Percentiles rank a stretch among this genome's conserved stretches.
Conservation (phyloP, 2,888 invertebrate species). For the Cheilosia variabilis region DNA sequence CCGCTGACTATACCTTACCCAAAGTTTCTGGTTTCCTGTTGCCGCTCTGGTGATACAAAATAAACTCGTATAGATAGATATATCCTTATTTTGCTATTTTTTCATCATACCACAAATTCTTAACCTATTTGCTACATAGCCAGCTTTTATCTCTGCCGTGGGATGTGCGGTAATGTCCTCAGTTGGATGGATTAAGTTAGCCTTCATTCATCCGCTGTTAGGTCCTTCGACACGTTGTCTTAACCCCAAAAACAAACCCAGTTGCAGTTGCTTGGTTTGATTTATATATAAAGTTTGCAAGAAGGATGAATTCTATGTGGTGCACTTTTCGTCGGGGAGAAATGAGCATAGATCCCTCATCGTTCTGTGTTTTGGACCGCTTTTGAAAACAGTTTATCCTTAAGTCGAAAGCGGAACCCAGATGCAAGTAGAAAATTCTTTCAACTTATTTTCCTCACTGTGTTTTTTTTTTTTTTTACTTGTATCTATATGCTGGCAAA, state of each 20-base stretch:
- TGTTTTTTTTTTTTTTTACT: slow-evolving; percentile 37
- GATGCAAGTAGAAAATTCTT: slow-evolving; percentile 45
- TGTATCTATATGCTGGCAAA: slow-evolving; percentile 34
- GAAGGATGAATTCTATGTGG: slow-evolving; percentile 23
- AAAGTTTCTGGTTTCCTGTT: slow-evolving; percentile 31
- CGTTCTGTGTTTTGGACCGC: slow-evolving; percentile 9
- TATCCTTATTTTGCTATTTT: slow-evolving; percentile 53
- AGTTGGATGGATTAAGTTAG: slow-evolving; percentile 55
- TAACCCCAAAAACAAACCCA: slow-evolving; percentile 52
- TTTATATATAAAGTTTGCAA: slow-evolving; percentile 54
- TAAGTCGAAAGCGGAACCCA: slow-evolving; percentile 48
- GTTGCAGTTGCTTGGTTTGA: slow-evolving; percentile 39
- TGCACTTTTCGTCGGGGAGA: slow-evolving; percentile 44
- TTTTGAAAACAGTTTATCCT: slow-evolving; percentile 47
- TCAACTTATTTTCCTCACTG: slow-evolving; percentile 18
- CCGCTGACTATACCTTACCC: slow-evolving; percentile 10
- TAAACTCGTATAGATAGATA: slow-evolving; percentile 26
- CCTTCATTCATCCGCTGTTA: slow-evolving; percentile 43
- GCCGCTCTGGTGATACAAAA: slow-evolving; percentile 39
- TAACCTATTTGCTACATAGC: slow-evolving; percentile 33
- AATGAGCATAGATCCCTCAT: slow-evolving; percentile 50
- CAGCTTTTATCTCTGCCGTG: slow-evolving; percentile 11
- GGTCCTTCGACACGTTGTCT: slow-evolving; percentile 46
- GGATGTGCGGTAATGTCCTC: slow-evolving; percentile 30
- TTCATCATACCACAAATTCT: slow-evolving; percentile 37